These are phyloP conservation scores for Acanthosepion pharaonis DNA, from an alignment of 2,888 invertebrate genomes.

Conservation along the genomic window DNA sequence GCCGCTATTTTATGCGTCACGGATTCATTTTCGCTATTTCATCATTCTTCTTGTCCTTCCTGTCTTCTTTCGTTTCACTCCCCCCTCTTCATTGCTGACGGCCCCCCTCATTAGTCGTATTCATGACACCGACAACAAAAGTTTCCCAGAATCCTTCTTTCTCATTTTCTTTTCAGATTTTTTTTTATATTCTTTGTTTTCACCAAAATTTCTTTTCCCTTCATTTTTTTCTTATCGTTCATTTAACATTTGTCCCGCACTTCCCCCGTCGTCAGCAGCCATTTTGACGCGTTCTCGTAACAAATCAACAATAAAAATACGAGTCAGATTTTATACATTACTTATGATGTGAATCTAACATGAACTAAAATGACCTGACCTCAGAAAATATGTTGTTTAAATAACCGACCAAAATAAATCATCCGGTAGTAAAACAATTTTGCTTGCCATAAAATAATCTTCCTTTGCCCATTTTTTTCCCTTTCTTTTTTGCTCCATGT, in stretches of 20 bases:
- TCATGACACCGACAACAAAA: not conserved
- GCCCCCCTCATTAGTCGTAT: slow-evolving; percentile 11
- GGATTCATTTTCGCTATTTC: not conserved
- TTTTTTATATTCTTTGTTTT: not conserved
- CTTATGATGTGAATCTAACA: too few species aligned
- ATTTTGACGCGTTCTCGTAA: not conserved
- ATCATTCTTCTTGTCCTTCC: not conserved
- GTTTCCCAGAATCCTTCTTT: not conserved
- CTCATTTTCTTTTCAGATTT: not conserved
- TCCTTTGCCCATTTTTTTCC: too few species aligned
- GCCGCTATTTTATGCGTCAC: not conserved
- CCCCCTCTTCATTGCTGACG: not conserved
- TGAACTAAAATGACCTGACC: too few species aligned
- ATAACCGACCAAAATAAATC: too few species aligned
- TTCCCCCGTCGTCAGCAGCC: not conserved
- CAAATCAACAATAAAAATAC: not conserved
- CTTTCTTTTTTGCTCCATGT: too few species aligned
- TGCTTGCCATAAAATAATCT: too few species aligned
- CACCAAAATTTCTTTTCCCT: not conserved
- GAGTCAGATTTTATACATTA: not conserved
- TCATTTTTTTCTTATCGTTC: too few species aligned
- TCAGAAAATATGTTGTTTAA: too few species aligned
- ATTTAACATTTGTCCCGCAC: too few species aligned
- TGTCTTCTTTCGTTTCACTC: not conserved
- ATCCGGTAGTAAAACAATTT: too few species aligned